Percentiles rank a stretch among this genome's conserved stretches.
Evolutionary conservation across 2,888 invertebrate species (phyloP).

Genomic region (Globia sparganii): DNA sequence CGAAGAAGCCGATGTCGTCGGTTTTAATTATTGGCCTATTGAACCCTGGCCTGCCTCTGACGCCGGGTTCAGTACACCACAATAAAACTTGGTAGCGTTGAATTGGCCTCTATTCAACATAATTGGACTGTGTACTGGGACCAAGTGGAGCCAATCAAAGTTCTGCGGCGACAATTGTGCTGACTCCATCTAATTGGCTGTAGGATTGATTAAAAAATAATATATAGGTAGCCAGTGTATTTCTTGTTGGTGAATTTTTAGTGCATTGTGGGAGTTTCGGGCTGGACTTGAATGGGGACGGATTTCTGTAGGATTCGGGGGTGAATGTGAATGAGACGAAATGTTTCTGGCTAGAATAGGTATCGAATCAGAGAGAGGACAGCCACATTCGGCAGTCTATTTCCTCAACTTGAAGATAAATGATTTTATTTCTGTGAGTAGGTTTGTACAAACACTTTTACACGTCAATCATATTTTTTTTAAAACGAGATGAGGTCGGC

Average conservation of each 20-base stretch:
- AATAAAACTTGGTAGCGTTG: conserved; percentile 85
- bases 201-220: conserved; percentile 78
- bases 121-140: conserved; percentile 84
- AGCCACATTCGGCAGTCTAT: not conserved
- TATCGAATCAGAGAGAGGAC: not conserved
- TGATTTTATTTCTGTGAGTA: too few relatives aligned
- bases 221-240: conserved; percentile 60
- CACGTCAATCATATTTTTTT: too few relatives aligned
- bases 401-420: not conserved
- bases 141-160: conserved; percentile 85
- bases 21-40: conserved; percentile 88
- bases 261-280: conserved; percentile 26
- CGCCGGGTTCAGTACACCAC: conserved; percentile 80
- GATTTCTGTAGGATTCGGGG: conserved; percentile 1
- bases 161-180: conserved; percentile 83
- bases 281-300: not conserved
- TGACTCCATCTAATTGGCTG: conserved; percentile 83
- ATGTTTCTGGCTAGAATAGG: not conserved
- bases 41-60: conserved; percentile 83
- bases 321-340: not conserved
- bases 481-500: too few relatives aligned
- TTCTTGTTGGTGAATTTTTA: conserved; percentile 45
- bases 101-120: conserved; percentile 86
- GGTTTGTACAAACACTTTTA: too few relatives aligned
- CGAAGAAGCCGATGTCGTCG: conserved; percentile 80